A percentile compares a stretch with the other conserved stretches of the same genome.
phyloP scores from a whole-genome alignment of 2,888 invertebrate species.

The Trachelus stipa region DNA sequence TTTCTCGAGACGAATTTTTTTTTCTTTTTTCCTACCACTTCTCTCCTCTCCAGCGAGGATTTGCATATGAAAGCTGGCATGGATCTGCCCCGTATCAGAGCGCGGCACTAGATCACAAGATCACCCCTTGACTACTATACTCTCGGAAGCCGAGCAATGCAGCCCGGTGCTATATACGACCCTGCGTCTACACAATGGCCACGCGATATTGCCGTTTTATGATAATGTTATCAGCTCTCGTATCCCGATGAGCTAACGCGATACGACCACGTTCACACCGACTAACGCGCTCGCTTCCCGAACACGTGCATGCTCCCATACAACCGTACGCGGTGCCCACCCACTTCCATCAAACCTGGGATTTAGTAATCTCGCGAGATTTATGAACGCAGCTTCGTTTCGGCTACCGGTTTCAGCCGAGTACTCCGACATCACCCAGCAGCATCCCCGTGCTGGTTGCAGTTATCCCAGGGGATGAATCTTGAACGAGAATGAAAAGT shows the following conservation, averaged over 20 bases:
- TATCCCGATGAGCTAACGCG: constrained; percentile 61
- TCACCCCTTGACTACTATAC: constrained; percentile 27
- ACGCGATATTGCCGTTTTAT: constrained; percentile 67
- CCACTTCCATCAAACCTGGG: constrained; percentile 64
- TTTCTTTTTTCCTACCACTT: background rate
- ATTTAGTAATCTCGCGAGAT: constrained; percentile 66
- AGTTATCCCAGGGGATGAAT: background rate
- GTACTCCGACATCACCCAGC: background rate
- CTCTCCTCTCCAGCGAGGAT: constrained; percentile 28
- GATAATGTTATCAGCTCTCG: constrained; percentile 68
- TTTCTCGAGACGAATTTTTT: constrained; percentile 28
- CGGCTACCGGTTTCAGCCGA: constrained; percentile 17
- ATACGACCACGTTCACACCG: constrained; percentile 46
- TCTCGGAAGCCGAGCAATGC: constrained; percentile 16
- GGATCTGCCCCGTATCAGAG: constrained; percentile 4
- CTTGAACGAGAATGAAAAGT: background rate
- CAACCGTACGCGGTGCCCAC: constrained; percentile 32
- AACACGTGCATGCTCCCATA: constrained; percentile 23
- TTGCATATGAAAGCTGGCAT: constrained; percentile 49
- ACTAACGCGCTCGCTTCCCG: constrained; percentile 21
- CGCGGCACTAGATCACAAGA: constrained; percentile 36
- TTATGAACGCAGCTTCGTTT: constrained; percentile 62
- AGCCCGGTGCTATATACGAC: constrained; percentile 6
- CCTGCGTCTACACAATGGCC: constrained; percentile 50
- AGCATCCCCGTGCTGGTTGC: background rate